Conservation (phyloP, 2,113 vertebrate genomes). For the Meriones unguiculatus region DNA sequence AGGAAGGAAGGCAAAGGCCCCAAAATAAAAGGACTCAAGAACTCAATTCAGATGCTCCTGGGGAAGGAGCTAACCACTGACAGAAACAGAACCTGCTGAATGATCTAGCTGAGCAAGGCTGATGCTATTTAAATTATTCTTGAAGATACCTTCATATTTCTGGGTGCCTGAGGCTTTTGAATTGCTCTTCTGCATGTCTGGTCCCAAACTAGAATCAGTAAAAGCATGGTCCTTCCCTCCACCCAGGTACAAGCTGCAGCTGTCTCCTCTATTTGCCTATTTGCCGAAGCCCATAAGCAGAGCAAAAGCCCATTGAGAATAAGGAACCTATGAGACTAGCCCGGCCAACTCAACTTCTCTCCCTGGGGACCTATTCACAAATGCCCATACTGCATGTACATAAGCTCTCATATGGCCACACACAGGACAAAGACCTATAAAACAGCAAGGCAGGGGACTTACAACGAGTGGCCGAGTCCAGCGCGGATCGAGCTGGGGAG, state of each 20-base stretch:
- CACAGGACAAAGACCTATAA: constrained; percentile 9
- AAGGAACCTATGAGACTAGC: not conserved
- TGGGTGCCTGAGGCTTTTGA: not conserved
- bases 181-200: not conserved
- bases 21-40: not conserved
- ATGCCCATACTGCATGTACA: not conserved
- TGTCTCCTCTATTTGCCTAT: not conserved
- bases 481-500: constrained; percentile 88
- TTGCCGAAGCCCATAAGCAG: not conserved
- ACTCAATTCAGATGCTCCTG: not conserved
- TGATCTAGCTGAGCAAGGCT: not conserved
- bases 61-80: not conserved
- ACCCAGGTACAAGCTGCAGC: not conserved
- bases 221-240: not conserved
- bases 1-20: not conserved
- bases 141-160: constrained; percentile 38
- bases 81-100: not conserved
- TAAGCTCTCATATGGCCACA: not conserved
- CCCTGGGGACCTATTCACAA: not conserved
- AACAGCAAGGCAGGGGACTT: constrained; percentile 85
- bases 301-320: not conserved
- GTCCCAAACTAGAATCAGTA: not conserved
- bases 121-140: constrained; percentile 2
- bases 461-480: constrained; percentile 87
- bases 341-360: not conserved